Evolutionary conservation across 2,113 vertebrate genomes (phyloP), one percentile per base, ranked within the genome.

Genomic region (Columbina picui): DNA sequence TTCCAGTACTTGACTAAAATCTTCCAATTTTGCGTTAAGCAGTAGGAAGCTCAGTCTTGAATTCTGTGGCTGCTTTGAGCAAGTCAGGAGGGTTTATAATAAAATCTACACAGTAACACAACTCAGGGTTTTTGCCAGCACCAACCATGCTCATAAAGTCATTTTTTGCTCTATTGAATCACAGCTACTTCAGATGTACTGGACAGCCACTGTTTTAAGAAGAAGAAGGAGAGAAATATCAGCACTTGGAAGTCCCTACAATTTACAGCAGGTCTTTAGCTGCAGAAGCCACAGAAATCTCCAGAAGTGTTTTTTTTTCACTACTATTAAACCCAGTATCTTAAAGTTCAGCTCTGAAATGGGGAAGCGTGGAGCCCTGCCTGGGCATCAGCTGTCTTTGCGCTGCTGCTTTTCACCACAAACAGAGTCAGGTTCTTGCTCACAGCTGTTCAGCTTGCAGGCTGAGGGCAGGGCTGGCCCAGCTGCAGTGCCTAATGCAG

Each of bases 401-500:
- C 43, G 14, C 26, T 79, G 70, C 43, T 91, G 65, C 53, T 89
- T 65, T 78, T 57, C 53, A 45, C 25, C n/a, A 52, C 49, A 53
- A 38, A 38, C 38, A 10, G 32, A 29, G 15, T 3, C 8, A 68
- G 56, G 9, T 41, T 81, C 78, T 64, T 4, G 4, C 39, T 38
- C 1, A 2, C 0, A 1, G 18, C 30, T 69, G 29, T 19, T 77
- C 50, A 68, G 63, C 50, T 71, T 8, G 32, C 61, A 14, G 63
- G 29, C 29, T 18, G 26, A 73, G 29, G n/a, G 49, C 4, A 67
- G 47, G 65, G 36, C 36, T 85, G 52, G 12, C 7, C 57, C 6
- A 0, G 5, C 39, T 9, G 9, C 0, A 0, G n/a, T 29, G 36
- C 47, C 65, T 47, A 55, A 79, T 0, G 0, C 25, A 36, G 67